Evolutionary conservation across 2,888 invertebrate genomes (phyloP).

Genomic region (Bugula neritina): DNA sequence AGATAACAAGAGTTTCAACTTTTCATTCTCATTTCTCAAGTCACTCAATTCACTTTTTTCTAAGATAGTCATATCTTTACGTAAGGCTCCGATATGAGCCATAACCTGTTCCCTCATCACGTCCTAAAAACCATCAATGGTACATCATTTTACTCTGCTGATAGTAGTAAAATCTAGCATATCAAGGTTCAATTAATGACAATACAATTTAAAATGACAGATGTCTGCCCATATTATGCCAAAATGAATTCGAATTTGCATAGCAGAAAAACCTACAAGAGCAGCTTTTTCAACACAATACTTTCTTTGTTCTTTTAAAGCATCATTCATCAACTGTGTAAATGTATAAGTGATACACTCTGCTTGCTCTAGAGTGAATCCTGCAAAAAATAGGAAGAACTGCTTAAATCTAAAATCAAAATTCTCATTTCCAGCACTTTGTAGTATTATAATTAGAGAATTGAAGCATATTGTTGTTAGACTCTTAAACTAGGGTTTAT

Average conservation of each 20-base stretch:
- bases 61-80: slow-evolving; percentile 53
- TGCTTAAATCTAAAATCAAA: too few relatives aligned
- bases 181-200: too few relatives aligned
- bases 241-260: too few relatives aligned
- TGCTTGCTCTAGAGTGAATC: slow-evolving; percentile 42
- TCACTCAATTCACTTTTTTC: slow-evolving; percentile 52
- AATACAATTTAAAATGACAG: too few relatives aligned
- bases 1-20: slow-evolving; percentile 27
- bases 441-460: too few relatives aligned
- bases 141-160: too few relatives aligned
- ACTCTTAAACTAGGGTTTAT: too few relatives aligned
- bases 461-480: too few relatives aligned
- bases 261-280: slow-evolving; percentile 40
- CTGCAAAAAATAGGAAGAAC: too few relatives aligned
- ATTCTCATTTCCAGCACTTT: too few relatives aligned
- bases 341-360: slow-evolving; percentile 41
- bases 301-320: slow-evolving; percentile 43
- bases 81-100: slow-evolving; percentile 46
- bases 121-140: slow-evolving; percentile 40
- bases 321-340: slow-evolving; percentile 40
- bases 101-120: slow-evolving; percentile 49
- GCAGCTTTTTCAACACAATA: slow-evolving; percentile 48
- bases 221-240: too few relatives aligned
- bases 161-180: too few relatives aligned
- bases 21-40: slow-evolving; percentile 50